These are phyloP conservation scores for Danio aesculapii DNA, from an alignment of 2,797 vertebrate genomes.

Conservation along the genomic window DNA sequence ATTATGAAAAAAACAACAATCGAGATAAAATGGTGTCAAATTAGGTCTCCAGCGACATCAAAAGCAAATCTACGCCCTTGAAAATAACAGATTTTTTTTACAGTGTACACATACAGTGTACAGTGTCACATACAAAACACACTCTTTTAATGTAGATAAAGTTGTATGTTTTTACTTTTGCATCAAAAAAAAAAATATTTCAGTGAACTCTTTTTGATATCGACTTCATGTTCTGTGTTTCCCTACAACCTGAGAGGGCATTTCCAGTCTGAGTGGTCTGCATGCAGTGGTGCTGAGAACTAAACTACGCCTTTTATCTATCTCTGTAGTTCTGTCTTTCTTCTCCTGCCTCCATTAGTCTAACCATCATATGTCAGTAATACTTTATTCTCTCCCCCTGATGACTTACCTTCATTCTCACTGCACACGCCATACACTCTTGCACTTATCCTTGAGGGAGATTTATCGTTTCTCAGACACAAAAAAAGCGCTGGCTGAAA, in stretches of 20 bases:
- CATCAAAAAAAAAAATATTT: not conserved
- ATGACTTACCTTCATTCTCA: not conserved
- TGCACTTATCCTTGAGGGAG: constrained; percentile 13
- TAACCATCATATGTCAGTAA: not conserved
- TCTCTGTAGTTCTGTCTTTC: constrained; percentile 13
- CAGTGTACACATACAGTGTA: no score
- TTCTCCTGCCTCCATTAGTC: not conserved
- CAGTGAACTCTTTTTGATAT: constrained; percentile 15
- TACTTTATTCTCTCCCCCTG: not conserved
- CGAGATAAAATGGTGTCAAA: no score
- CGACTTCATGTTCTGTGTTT: not conserved
- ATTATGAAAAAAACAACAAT: no score
- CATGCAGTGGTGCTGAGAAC: constrained; percentile 21
- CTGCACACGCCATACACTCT: not conserved
- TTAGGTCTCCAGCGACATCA: no score
- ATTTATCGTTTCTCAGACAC: constrained; percentile 6
- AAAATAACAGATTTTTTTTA: no score
- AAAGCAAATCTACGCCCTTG: no score
- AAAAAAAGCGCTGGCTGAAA: not conserved
- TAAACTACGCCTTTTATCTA: constrained; percentile 11
- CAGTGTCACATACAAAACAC: not conserved
- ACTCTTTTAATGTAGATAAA: not conserved
- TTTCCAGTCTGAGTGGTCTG: constrained; percentile 2
- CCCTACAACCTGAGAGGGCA: not conserved
- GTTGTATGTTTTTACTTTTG: constrained; percentile 26